phyloP scores from a whole-genome alignment of 2,888 invertebrate species.

The Calameuta pallipes region DNA sequence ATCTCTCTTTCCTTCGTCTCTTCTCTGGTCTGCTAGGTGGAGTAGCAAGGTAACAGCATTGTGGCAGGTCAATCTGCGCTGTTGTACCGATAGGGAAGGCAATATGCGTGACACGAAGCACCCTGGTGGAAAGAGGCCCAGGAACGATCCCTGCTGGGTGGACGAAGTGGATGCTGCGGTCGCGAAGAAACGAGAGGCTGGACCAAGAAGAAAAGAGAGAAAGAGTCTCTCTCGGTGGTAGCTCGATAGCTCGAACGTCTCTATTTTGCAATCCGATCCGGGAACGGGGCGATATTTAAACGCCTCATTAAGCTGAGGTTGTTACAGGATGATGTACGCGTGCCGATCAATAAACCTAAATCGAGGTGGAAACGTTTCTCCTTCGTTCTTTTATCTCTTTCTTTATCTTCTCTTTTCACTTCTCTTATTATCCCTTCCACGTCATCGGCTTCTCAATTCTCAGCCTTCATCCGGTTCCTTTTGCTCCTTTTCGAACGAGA shows the following conservation, averaged over 20 bases:
- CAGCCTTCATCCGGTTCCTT: neutral
- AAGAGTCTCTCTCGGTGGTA: neutral
- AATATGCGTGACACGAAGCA: neutral
- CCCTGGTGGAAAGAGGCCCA: neutral
- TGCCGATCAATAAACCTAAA: constrained; percentile 6
- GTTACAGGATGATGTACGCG: constrained; percentile 2
- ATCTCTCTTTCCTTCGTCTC: neutral
- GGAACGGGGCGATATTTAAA: constrained; percentile 6
- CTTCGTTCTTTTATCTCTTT: neutral
- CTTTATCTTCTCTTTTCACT: neutral
- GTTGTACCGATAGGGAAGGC: neutral
- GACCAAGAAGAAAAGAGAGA: neutral
- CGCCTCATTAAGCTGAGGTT: constrained; percentile 8
- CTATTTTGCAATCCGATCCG: constrained; percentile 4
- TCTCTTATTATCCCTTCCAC: neutral
- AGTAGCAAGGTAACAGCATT: neutral
- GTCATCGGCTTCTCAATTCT: neutral
- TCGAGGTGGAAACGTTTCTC: neutral
- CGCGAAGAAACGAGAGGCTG: neutral
- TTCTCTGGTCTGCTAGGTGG: neutral
- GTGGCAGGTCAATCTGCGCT: constrained; percentile 29
- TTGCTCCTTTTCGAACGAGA: neutral
- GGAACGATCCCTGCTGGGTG: neutral
- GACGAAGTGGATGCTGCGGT: neutral
- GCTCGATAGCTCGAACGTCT: constrained; percentile 6